Conservation (phyloP, 2,113 vertebrate species). For the Panurus biarmicus region DNA sequence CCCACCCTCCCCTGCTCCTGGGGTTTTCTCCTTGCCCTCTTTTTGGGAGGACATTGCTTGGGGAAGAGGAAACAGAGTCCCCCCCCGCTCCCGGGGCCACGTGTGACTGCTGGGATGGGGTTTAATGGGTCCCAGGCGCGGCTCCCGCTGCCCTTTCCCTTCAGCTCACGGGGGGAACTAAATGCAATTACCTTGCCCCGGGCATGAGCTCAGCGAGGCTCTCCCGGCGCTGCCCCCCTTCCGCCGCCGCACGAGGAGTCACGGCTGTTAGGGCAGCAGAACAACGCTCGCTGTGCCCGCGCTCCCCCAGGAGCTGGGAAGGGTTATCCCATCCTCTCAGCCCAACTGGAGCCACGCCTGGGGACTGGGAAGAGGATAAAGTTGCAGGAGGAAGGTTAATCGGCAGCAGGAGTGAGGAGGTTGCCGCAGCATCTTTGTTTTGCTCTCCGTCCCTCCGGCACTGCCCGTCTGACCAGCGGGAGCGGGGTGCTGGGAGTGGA, state of each 20-base stretch:
- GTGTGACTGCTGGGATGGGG: not conserved
- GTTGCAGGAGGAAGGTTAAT: rapidly evolving
- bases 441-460: not conserved
- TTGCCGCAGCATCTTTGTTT: not conserved
- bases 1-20: not conserved
- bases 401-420: not conserved
- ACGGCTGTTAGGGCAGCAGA: not conserved
- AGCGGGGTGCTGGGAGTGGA: rapidly evolving
- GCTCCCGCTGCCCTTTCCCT: not conserved
- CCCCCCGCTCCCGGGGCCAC: not conserved
- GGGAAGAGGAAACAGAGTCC: not conserved
- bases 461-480: not conserved
- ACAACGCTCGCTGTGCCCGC: not conserved
- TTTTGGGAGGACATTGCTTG: not conserved
- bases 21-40: not conserved
- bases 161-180: not conserved
- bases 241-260: not conserved
- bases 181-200: not conserved
- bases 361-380: rapidly evolving
- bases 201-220: not conserved
- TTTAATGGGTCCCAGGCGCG: not conserved
- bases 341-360: rapidly evolving
- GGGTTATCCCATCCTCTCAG: not conserved
- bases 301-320: not conserved
- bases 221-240: not conserved